Evolutionary conservation across 2,888 invertebrate genomes (phyloP).

Genomic region (Lottia gigantea): DNA sequence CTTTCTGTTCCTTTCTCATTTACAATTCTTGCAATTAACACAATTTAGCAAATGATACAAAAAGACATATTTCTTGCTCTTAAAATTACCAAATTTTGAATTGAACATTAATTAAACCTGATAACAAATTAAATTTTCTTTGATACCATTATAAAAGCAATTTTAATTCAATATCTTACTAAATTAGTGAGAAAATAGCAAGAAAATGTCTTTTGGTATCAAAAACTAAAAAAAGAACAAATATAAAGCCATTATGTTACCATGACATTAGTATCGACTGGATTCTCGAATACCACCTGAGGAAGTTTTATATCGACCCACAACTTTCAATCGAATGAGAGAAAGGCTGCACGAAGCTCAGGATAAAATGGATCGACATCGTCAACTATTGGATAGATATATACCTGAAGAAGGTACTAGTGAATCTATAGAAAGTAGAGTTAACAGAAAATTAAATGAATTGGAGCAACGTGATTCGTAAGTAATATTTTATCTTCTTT

Average conservation of each 20-base stretch:
- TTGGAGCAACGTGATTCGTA: conserved; percentile 26
- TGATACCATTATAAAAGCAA: no score
- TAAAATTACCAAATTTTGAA: no score
- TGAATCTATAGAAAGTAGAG: conserved; percentile 15
- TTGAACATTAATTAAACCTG: no score
- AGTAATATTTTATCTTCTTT: not conserved
- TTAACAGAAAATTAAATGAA: conserved; percentile 23
- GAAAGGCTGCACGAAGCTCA: conserved; percentile 49
- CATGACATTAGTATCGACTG: conserved; percentile 46
- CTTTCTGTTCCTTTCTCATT: no score
- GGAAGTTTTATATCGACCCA: conserved; percentile 49
- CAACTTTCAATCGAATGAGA: conserved; percentile 45
- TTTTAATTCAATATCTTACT: no score
- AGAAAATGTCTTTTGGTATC: no score
- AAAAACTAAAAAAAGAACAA: not conserved
- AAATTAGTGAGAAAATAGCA: no score
- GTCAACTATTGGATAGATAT: conserved; percentile 59
- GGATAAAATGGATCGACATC: conserved; percentile 54
- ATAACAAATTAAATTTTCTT: no score
- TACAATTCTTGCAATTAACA: no score
- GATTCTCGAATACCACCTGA: conserved; percentile 48
- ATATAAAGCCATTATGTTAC: conserved; percentile 6
- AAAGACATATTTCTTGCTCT: no score
- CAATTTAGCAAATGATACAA: no score
- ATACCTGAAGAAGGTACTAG: conserved; percentile 29